phyloP scores from a whole-genome alignment of 2,888 invertebrate species.

The Monopis laevigella region DNA sequence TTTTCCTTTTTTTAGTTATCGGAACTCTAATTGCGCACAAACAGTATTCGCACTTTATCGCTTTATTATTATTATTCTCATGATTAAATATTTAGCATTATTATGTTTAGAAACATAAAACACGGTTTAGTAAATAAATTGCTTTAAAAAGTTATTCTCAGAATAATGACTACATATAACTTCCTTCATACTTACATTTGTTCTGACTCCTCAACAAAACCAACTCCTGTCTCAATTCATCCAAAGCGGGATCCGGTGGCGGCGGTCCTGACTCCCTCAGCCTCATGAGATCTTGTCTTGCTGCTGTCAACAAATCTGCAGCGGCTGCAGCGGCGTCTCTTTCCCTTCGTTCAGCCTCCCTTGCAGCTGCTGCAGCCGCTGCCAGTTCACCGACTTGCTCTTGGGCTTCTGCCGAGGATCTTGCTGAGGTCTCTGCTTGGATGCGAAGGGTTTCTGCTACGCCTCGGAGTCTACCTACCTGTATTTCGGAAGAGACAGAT shows the following conservation, averaged over 20 bases:
- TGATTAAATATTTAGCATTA: no score
- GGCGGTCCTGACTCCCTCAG: constrained; percentile 70
- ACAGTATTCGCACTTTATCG: no score
- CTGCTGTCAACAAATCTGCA: constrained; percentile 69
- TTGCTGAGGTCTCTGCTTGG: constrained; percentile 65
- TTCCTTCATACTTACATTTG: constrained; percentile 71
- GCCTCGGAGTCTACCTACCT: constrained; percentile 61
- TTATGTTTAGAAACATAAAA: no score
- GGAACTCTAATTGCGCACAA: no score
- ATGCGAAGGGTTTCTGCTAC: constrained; percentile 67
- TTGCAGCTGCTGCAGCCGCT: constrained; percentile 54
- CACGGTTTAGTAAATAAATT: no score
- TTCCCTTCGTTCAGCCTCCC: constrained; percentile 59
- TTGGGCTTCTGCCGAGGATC: constrained; percentile 62
- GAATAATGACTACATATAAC: no score
- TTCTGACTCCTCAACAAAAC: constrained; percentile 78
- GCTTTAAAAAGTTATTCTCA: no score
- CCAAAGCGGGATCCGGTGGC: constrained; percentile 77
- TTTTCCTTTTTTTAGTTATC: no score
- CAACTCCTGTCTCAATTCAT: constrained; percentile 80
- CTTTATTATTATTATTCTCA: no score
- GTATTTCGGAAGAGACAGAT: no score
- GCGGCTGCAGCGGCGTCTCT: constrained; percentile 60
- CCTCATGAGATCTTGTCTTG: constrained; percentile 73
- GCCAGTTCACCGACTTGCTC: constrained; percentile 55